Base-by-base conservation (phyloP, 1,140 invertebrate species). In the Cydia fagiglandana region DNA sequence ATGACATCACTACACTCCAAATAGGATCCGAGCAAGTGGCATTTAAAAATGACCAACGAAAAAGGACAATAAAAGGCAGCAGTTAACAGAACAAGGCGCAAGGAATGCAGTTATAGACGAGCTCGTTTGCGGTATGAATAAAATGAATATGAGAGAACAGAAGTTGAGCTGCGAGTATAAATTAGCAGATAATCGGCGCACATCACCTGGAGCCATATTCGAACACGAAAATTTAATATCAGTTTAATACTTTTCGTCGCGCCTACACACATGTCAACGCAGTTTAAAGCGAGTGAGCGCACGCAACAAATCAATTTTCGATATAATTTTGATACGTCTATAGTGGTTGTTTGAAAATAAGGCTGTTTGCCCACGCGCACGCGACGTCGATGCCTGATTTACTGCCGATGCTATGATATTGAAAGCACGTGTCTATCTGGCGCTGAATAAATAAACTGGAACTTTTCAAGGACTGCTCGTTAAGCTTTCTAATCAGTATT, bases 161-260 rank as follows among this genome's bases (percentile, higher is more conserved):
- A 85, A 90, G 86, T 90, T 84, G 84, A 88, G 80, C 82, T 84
- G 81, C 80, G 81, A 81, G 82, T 87, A 87, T 90, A 89, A 88
- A 89, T 90, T 89, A 89, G 84, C 85, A 86, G 85, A 88, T 90
- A 88, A 91, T 90, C 86, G 85, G 81, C 82, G 82, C 79, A 82
- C 79, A 85, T 88, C 86, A 87, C 82, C 86, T 88, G 87, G 84
- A 84, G 78, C 20, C 9, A 10, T 24, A 61, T 61, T 61, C 56
- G 1, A 24, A 61, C n/a, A 61, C 56, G n/a, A 24, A 61, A 10
- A 2, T 24, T 24, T 6, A 24, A 61, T 61, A 12, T 24, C 6
- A 61, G 20, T 61, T 10, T n/a, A 24, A 20, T 61, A 61, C 56
- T 17, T 5, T 24, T 7, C 20, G 20, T 61, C 56, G 56, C 56